phyloP scores from a whole-genome alignment of 2,888 invertebrate genomes.

The Lordiphosa fenestrarum region DNA sequence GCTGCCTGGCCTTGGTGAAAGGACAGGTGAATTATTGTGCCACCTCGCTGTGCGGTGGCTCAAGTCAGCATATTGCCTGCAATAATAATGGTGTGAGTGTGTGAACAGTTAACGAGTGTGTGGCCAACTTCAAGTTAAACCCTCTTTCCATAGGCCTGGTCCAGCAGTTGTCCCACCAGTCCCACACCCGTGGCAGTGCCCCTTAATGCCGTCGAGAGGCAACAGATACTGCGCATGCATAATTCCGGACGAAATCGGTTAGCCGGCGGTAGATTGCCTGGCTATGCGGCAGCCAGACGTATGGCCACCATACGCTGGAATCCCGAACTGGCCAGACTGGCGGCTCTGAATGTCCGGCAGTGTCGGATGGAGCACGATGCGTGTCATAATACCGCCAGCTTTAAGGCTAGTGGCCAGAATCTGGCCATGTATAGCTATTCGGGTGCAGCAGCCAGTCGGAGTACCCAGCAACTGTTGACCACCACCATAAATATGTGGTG shows the following conservation, averaged over 20 bases:
- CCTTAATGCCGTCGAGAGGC: neutral
- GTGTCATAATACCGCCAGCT: conserved; percentile 42
- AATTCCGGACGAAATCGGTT: conserved; percentile 34
- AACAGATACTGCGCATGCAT: conserved; percentile 23
- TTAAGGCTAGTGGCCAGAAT: conserved; percentile 42
- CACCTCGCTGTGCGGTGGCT: conserved; percentile 21
- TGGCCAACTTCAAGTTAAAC: neutral
- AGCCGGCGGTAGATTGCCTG: conserved; percentile 28
- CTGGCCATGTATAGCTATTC: conserved; percentile 20
- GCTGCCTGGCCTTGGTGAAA: conserved; percentile 9
- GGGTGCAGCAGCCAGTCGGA: neutral
- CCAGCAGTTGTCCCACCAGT: conserved; percentile 28
- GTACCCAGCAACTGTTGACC: conserved; percentile 3
- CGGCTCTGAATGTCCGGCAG: conserved; percentile 38
- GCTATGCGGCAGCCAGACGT: conserved; percentile 27
- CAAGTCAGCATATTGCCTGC: conserved; percentile 43
- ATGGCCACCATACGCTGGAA: conserved; percentile 54
- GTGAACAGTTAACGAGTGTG: no score
- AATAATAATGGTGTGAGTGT: conserved; percentile 40
- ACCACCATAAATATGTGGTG: conserved; percentile 40
- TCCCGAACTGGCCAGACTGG: conserved; percentile 40
- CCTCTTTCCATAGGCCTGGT: conserved; percentile 26
- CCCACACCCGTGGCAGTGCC: conserved; percentile 23
- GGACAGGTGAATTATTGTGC: conserved; percentile 38
- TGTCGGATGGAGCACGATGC: conserved; percentile 43